Base-by-base conservation (phyloP, 2,797 vertebrate genomes). In the Euthynnus affinis region DNA sequence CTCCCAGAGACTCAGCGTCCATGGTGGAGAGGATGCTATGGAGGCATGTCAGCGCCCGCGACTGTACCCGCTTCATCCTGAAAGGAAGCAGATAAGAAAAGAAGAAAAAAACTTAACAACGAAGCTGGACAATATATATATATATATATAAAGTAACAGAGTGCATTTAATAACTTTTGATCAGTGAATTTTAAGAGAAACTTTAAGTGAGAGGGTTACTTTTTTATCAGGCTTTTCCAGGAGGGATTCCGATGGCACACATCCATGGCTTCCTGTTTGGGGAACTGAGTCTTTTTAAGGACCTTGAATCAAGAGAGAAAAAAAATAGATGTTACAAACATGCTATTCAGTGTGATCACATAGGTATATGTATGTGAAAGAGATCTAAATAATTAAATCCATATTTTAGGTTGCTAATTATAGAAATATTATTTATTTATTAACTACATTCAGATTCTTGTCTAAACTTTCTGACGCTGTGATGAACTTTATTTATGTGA, bases 281-380 rank as follows among this genome's bases (percentile, higher is more conserved):
- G 97, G 87, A 97, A 97, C 79, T 95, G 91, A 0, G 97, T 99
- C 94, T 98, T 99, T 93, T 96, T 97, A 74, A 99, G 95, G 82
- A 99, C 96, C 98, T 99, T 80, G 0, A 82, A 71, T 62, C 0
- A 18, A 70, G 9, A 51, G 9, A 13, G 53, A 15, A 40, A 10
- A 34, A 60, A 52, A 12, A n/a, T n/a, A 22, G 0, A 27, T 3
- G 10, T 77, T 32, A 52, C 5, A 46, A 76, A 3, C 29, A 34
- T 9, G 72, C 2, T 13, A 34, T 67, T 46, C 2, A 42, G 8
- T 20, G 27, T 18, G n/a, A 23, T 29, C 75, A 15, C 4, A 15
- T 42, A 34, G 18, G 27, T 22, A 48, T 10, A 46, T 40, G n/a
- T n/a, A 18, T 2, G 10, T 9, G 2, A 48, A 53, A 55, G n/a